Conservation (phyloP, 2,888 invertebrate species). For the Germaria angustata region DNA sequence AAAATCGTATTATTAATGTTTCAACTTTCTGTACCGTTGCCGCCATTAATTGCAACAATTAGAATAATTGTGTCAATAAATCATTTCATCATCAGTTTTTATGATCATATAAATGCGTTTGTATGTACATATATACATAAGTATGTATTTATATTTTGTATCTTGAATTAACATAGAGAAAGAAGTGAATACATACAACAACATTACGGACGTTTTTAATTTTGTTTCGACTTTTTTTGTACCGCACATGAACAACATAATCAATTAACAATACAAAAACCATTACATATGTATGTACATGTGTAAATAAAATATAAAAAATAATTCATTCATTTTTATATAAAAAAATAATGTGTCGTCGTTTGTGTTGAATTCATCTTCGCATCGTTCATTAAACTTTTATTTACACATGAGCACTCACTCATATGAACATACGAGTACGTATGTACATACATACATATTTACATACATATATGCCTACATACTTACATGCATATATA, state of each 20-base stretch:
- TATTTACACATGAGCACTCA: slow-evolving; percentile 23
- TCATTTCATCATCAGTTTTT: slow-evolving; percentile 51
- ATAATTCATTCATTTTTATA: not conserved
- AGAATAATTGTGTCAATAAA: slow-evolving; percentile 61
- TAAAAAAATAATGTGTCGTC: slow-evolving; percentile 3
- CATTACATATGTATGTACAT: slow-evolving; percentile 25
- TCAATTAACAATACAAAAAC: slow-evolving; percentile 52
- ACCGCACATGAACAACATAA: slow-evolving; percentile 41
- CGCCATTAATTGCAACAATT: slow-evolving; percentile 54
- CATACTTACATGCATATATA: no score
- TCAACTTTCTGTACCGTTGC: not conserved
- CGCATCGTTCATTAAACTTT: slow-evolving; percentile 44
- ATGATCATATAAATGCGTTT: not conserved
- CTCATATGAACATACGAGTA: no score
- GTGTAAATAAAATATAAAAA: not conserved
- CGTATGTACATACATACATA: no score
- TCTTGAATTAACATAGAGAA: no score
- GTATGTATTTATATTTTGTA: no score
- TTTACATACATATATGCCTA: no score
- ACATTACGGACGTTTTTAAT: not conserved
- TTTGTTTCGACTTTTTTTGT: not conserved
- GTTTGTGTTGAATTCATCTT: slow-evolving; percentile 26
- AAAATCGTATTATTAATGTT: no score
- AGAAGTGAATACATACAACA: not conserved
- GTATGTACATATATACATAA: not conserved